phyloP scores from a whole-genome alignment of 2,113 vertebrate species.

The Genyomyrus donnyi region DNA sequence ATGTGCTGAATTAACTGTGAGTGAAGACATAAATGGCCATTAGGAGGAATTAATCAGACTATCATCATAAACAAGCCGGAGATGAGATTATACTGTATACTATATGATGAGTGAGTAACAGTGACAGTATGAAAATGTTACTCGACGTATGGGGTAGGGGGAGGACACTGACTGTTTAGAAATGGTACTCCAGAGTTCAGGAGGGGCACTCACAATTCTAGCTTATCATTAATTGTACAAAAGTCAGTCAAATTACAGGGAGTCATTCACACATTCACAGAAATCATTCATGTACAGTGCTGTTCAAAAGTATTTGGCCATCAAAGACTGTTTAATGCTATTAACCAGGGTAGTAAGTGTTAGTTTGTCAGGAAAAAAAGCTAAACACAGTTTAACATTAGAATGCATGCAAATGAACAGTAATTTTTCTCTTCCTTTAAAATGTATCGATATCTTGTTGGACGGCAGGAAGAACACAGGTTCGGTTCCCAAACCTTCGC shows the following conservation, averaged over 20 bases:
- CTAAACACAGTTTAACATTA: neutral
- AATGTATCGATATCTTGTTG: neutral
- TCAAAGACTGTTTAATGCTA: neutral
- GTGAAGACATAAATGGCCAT: neutral
- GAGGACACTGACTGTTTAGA: neutral
- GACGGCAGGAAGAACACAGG: neutral
- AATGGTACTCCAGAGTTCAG: neutral
- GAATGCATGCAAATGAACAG: neutral
- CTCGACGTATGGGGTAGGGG: neutral
- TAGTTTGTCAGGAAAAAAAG: neutral
- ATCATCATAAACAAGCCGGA: neutral
- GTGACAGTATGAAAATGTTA: neutral
- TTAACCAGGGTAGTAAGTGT: neutral
- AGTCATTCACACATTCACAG: neutral
- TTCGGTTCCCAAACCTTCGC: neutral
- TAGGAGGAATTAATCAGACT: neutral
- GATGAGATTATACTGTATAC: neutral
- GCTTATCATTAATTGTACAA: neutral
- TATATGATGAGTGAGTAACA: neutral
- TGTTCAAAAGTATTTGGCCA: neutral
- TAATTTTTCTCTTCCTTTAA: neutral
- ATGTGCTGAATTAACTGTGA: constrained; percentile 70
- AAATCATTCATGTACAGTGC: neutral
- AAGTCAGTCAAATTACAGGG: neutral
- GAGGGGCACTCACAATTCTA: neutral